Percentiles rank a stretch among this genome's conserved stretches.
Conservation (phyloP, 2,797 vertebrate species). For the Micropoecilia bifurca region DNA sequence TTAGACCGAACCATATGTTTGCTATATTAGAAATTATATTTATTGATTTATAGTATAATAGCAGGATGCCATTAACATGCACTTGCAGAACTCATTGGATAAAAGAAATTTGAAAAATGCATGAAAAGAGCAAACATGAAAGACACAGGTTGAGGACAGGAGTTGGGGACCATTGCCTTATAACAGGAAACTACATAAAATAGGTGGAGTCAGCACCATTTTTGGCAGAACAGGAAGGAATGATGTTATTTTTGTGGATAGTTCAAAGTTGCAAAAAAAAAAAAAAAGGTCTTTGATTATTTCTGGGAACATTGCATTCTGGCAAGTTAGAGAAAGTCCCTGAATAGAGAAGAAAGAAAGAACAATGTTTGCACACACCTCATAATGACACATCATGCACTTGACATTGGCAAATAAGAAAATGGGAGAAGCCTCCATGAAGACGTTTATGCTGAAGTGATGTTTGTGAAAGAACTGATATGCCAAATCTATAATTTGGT, state of each 20-base stretch:
- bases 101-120: background rate
- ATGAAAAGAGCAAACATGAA: background rate
- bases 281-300: slow-evolving; percentile 86
- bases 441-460: slow-evolving; percentile 53
- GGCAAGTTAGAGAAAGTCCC: slow-evolving; percentile 83
- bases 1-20: background rate
- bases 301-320: slow-evolving; percentile 87
- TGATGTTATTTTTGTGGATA: slow-evolving; percentile 86
- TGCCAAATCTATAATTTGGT: slow-evolving; percentile 50
- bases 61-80: background rate
- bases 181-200: slow-evolving; percentile 43
- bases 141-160: background rate
- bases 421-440: slow-evolving; percentile 85
- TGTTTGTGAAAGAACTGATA: slow-evolving; percentile 56
- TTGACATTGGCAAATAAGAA: slow-evolving; percentile 72
- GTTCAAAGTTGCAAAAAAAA: slow-evolving; percentile 89
- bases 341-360: slow-evolving; percentile 43
- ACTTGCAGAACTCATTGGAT: background rate
- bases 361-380: slow-evolving; percentile 53
- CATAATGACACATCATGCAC: slow-evolving; percentile 56
- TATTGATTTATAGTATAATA: background rate
- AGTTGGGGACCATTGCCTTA: slow-evolving; percentile 11
- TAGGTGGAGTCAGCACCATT: slow-evolving; percentile 57
- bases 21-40: background rate
- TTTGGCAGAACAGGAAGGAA: slow-evolving; percentile 82